Percentiles rank a stretch among this genome's conserved stretches.
Evolutionary conservation across 2,113 vertebrate species (phyloP).

Genomic region (Dipodomys merriami): DNA sequence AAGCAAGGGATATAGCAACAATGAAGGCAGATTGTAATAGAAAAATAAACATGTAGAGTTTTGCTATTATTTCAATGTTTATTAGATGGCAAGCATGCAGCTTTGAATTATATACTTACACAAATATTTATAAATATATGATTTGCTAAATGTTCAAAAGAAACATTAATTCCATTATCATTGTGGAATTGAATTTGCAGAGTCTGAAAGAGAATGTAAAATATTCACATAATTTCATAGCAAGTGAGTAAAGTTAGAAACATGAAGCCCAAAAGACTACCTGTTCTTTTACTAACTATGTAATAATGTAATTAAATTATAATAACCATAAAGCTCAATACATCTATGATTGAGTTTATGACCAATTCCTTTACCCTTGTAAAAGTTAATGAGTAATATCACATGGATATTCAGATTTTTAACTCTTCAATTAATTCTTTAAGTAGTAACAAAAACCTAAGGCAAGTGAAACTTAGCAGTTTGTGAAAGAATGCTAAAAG

Average conservation of each 20-base stretch:
- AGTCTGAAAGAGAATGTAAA: not conserved
- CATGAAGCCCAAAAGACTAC: not conserved
- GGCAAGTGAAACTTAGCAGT: too few relatives aligned
- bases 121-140: not conserved
- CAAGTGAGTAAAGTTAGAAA: not conserved
- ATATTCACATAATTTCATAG: not conserved
- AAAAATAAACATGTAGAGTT: not conserved
- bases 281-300: not conserved
- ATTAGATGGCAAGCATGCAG: too few relatives aligned
- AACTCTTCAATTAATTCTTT: not conserved
- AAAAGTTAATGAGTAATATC: not conserved
- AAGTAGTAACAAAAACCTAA: too few relatives aligned
- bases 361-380: not conserved
- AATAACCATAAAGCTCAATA: not conserved
- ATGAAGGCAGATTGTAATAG: not conserved
- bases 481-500: too few relatives aligned
- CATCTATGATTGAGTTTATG: not conserved
- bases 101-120: not conserved
- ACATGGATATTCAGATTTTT: not conserved
- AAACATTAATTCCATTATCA: not conserved
- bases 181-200: not conserved
- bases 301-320: not conserved
- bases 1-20: not conserved
- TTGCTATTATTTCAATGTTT: not conserved
- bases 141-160: not conserved